These are phyloP conservation scores for Bucco capensis DNA, from an alignment of 2,113 vertebrate species.

Conservation along the genomic window DNA sequence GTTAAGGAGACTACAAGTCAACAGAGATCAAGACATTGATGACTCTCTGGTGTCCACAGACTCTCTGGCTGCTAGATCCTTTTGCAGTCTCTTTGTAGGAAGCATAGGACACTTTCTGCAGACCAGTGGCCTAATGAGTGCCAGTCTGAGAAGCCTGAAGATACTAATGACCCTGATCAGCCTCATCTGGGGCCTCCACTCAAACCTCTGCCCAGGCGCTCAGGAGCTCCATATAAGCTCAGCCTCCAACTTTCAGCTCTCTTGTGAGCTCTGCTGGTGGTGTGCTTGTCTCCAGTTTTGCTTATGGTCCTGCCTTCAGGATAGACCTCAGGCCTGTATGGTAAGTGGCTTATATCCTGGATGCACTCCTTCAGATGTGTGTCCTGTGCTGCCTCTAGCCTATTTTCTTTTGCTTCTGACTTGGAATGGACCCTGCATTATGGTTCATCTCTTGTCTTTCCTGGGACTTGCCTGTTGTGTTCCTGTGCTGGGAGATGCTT, in stretches of 20 bases:
- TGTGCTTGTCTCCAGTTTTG: neutral
- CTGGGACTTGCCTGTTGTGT: neutral
- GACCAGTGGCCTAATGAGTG: neutral
- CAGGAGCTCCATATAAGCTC: neutral
- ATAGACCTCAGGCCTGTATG: neutral
- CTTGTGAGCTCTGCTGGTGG: rapidly evolving
- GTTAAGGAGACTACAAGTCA: neutral
- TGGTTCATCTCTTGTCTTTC: neutral
- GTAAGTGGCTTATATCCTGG: neutral
- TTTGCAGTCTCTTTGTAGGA: neutral
- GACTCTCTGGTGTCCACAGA: neutral
- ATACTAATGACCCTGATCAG: neutral
- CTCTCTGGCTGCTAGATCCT: neutral
- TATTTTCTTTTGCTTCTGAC: neutral
- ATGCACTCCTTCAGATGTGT: neutral
- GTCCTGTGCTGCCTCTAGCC: neutral
- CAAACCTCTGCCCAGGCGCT: neutral
- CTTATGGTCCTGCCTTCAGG: neutral
- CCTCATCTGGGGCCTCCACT: neutral
- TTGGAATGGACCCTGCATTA: neutral
- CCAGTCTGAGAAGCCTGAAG: neutral
- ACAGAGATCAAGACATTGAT: neutral
- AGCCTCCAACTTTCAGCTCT: rapidly evolving
- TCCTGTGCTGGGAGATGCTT: neutral
- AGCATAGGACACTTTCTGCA: neutral